These are phyloP conservation scores for Hydropotes inermis DNA, from an alignment of 2,113 vertebrate genomes.

Conservation along the genomic window DNA sequence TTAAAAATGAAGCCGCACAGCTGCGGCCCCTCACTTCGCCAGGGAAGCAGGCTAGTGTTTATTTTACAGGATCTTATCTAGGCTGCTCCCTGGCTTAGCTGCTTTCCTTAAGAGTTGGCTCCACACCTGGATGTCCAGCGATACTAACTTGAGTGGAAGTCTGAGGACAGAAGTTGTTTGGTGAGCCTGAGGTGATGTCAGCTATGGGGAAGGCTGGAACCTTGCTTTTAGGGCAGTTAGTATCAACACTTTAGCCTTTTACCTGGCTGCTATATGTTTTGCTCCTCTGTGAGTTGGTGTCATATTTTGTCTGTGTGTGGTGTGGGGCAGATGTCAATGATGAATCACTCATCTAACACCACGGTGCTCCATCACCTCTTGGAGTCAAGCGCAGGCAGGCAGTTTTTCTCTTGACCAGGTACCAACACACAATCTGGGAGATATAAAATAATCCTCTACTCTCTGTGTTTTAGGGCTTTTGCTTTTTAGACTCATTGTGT, in stretches of 20 bases:
- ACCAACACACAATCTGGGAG: not conserved
- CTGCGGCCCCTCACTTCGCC: not conserved
- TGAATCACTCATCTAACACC: no score
- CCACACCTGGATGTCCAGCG: not conserved
- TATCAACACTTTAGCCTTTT: not conserved
- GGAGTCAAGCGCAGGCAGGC: not conserved
- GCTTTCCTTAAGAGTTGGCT: not conserved
- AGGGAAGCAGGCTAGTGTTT: no score
- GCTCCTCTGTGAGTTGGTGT: not conserved
- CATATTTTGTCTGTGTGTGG: not conserved
- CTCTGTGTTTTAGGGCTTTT: not conserved
- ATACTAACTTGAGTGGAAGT: not conserved
- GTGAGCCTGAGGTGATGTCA: not conserved
- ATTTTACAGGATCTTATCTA: no score
- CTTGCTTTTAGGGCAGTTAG: not conserved
- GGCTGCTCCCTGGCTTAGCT: not conserved
- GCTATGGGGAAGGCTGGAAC: not conserved
- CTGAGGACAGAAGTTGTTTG: not conserved
- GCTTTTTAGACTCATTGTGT: not conserved
- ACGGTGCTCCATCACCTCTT: not conserved
- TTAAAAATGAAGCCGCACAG: not conserved
- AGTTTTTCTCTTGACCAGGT: not conserved
- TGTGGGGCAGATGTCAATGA: no score
- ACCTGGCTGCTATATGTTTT: not conserved
- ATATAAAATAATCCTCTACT: not conserved